These are phyloP conservation scores for Apamea monoglypha DNA, from an alignment of 2,888 invertebrate genomes.

Conservation along the genomic window DNA sequence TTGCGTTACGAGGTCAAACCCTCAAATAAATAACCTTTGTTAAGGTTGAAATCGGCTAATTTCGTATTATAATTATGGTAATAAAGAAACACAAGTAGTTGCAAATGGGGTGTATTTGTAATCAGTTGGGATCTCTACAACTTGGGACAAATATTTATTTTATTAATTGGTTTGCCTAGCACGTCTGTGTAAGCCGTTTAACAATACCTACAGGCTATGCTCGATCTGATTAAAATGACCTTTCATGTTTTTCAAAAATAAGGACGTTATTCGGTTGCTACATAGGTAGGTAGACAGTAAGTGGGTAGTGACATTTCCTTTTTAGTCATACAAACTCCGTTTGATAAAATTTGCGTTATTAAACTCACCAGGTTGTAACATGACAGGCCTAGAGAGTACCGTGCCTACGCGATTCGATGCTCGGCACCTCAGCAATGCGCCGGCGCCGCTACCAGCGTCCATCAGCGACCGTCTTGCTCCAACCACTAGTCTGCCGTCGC, in stretches of 20 bases:
- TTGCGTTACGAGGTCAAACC: conserved; percentile 41
- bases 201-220: not conserved
- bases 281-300: not conserved
- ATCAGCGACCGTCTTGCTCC: conserved; percentile 84
- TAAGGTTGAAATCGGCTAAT: conserved; percentile 30
- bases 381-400: conserved; percentile 83
- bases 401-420: conserved; percentile 85
- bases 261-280: not conserved
- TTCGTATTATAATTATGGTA: conserved; percentile 56
- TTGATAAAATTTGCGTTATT: not conserved
- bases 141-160: conserved; percentile 36
- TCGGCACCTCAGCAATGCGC: conserved; percentile 82
- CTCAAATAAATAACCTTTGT: conserved; percentile 52
- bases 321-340: not conserved
- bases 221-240: not conserved
- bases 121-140: conserved; percentile 36
- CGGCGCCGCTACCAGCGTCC: conserved; percentile 83
- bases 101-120: conserved; percentile 47
- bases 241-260: not conserved
- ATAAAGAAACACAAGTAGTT: conserved; percentile 53
- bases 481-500: conserved; percentile 84
- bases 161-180: conserved; percentile 13
- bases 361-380: conserved; percentile 84
- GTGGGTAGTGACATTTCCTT: not conserved
- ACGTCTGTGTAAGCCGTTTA: conserved; percentile 2